phyloP scores from a whole-genome alignment of 2,113 vertebrate genomes.

The Potamarius usumacintae region DNA sequence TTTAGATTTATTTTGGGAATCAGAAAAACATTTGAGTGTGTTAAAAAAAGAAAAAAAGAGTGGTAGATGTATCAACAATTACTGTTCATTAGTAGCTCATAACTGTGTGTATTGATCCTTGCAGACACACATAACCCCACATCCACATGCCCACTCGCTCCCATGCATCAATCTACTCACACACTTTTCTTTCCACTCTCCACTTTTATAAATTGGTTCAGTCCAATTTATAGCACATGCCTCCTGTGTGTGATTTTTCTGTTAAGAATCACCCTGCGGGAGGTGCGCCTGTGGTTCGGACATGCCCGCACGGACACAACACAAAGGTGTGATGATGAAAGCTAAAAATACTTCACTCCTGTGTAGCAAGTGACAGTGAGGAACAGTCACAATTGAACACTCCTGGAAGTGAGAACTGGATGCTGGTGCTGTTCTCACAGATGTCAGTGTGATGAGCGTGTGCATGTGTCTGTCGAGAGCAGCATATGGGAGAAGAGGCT shows the following conservation, averaged over 20 bases:
- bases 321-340: conserved; percentile 58
- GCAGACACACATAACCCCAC: neutral
- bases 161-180: conserved; percentile 6
- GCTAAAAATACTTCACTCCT: conserved; percentile 61
- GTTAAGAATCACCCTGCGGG: conserved; percentile 29
- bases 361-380: conserved; percentile 64
- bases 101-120: conserved; percentile 59
- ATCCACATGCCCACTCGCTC: neutral
- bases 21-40: neutral
- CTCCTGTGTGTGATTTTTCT: neutral
- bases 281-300: conserved; percentile 44
- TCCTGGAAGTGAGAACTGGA: conserved; percentile 75
- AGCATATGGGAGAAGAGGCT: conserved; percentile 61
- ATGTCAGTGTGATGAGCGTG: conserved; percentile 33
- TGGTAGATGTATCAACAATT: conserved; percentile 46
- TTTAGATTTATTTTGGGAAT: neutral
- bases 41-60: neutral
- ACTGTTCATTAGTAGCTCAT: conserved; percentile 60
- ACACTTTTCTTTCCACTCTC: neutral
- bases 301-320: conserved; percentile 56
- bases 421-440: conserved; percentile 67
- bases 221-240: conserved; percentile 34
- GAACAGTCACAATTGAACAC: conserved; percentile 75
- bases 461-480: conserved; percentile 53
- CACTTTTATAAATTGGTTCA: neutral